Evolutionary conservation across 2,888 invertebrate species (phyloP).

Genomic region (Phasia obesa): DNA sequence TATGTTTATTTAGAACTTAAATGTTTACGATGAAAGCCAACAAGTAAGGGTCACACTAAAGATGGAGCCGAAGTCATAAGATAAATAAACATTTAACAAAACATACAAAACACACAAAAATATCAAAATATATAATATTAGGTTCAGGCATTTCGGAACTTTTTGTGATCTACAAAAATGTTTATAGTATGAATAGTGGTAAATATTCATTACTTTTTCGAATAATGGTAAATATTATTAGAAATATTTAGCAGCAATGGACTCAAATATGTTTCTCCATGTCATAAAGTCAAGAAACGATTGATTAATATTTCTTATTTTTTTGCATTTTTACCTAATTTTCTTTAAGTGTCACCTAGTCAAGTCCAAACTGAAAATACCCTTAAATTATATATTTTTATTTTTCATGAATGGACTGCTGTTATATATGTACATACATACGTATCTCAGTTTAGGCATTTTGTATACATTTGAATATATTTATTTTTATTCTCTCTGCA

Average conservation of each 20-base stretch:
- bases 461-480: constrained; percentile 49
- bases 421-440: not conserved
- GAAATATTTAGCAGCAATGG: too few species aligned
- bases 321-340: too few species aligned
- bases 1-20: constrained; percentile 47
- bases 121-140: too few species aligned
- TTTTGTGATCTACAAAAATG: too few species aligned
- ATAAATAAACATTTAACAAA: too few species aligned
- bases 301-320: too few species aligned
- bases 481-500: constrained; percentile 34
- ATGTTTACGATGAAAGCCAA: constrained; percentile 52
- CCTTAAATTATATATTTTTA: constrained; percentile 3
- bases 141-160: too few species aligned
- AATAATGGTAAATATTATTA: too few species aligned
- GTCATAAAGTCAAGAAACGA: too few species aligned
- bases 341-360: not conserved
- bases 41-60: constrained; percentile 66
- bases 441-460: constrained; percentile 40
- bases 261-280: too few species aligned
- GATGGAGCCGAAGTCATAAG: not conserved
- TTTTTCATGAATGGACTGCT: constrained; percentile 35
- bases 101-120: not conserved
- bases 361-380: constrained; percentile 1
- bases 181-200: too few species aligned
- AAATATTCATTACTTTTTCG: too few species aligned